Base-by-base conservation (phyloP, 2,797 vertebrate genomes). In the Esox lucius region DNA sequence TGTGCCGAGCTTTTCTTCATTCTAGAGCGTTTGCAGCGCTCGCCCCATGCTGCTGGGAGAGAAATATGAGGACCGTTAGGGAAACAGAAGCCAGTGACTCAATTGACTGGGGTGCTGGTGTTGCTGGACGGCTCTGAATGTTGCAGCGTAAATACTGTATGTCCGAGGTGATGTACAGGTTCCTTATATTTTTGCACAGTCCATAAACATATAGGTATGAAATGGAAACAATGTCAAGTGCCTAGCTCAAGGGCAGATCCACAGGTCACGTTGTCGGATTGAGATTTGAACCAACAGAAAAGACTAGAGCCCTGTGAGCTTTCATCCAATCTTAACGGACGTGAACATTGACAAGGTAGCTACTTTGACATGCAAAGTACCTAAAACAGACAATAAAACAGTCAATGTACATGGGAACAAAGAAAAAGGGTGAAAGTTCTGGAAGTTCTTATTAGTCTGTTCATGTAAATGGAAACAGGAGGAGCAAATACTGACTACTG, bases 1-100 rank as follows among this genome's bases (percentile, higher is more conserved):
- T 95, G 95, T 82, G 92, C 84, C 85, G 94, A 93, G 90, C 93
- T 93, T 82, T 86, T 91, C 88, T 95, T 95, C 95, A 95, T 96
- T 89, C 94, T 97, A 95, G 85, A 90, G 78, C 87, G 74, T 83
- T 91, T 84, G 93, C 86, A 87, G 91, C 91, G 92, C 91, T 93
- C 92, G 92, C 89, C 90, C 87, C 95, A 95, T 94, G 84, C 96
- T 94, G 84, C 96, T 93, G 75, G 90, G 66, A 74, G 73, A 39
- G 31, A 8, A 1, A 22, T 22, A 64, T 28, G 13, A 9, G 19
- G 35, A 68, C 35, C 8, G 17, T 42, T 11, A 66, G 64, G 7
- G 56, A 13, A 12, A 61, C 53, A 22, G 7, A 56, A 8, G 9
- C n/a, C 19, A 9, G 53, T 56, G 49, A 17, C 16, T 17, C 53